These are phyloP conservation scores for Misgurnus anguillicaudatus DNA, from an alignment of 2,113 vertebrate species.

Conservation along the genomic window DNA sequence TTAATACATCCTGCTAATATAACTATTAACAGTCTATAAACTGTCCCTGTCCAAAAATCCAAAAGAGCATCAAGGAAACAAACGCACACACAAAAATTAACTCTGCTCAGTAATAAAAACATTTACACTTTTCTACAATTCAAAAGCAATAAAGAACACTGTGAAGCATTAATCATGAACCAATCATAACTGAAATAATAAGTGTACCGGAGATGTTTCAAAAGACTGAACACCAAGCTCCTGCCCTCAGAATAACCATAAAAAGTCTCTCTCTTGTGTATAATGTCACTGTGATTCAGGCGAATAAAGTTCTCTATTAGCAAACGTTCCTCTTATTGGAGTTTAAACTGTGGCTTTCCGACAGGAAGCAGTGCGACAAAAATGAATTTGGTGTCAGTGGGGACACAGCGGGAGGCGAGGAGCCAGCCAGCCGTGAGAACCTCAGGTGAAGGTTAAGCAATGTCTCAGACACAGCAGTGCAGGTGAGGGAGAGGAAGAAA, in stretches of 20 bases:
- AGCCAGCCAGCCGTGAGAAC: slow-evolving; percentile 29
- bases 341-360: slow-evolving; percentile 10
- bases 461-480: slow-evolving; percentile 13
- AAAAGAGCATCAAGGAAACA: background rate
- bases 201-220: background rate
- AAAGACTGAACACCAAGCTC: background rate
- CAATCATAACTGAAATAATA: slow-evolving; percentile 13
- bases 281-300: background rate
- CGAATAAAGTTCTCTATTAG: slow-evolving; percentile 16
- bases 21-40: too few relatives aligned
- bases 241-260: background rate
- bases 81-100: background rate
- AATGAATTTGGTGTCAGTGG: slow-evolving; percentile 12
- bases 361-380: slow-evolving; percentile 21
- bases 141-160: background rate
- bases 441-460: slow-evolving; percentile 33
- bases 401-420: slow-evolving; percentile 1
- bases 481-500: background rate
- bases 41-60: background rate
- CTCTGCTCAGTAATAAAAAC: background rate
- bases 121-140: background rate
- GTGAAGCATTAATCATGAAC: slow-evolving; percentile 1
- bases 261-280: background rate
- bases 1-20: too few relatives aligned
- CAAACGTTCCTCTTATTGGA: slow-evolving; percentile 10